Evolutionary conservation across 1,140 invertebrate species (phyloP).

Genomic region (Zaprionus gabonicus): DNA sequence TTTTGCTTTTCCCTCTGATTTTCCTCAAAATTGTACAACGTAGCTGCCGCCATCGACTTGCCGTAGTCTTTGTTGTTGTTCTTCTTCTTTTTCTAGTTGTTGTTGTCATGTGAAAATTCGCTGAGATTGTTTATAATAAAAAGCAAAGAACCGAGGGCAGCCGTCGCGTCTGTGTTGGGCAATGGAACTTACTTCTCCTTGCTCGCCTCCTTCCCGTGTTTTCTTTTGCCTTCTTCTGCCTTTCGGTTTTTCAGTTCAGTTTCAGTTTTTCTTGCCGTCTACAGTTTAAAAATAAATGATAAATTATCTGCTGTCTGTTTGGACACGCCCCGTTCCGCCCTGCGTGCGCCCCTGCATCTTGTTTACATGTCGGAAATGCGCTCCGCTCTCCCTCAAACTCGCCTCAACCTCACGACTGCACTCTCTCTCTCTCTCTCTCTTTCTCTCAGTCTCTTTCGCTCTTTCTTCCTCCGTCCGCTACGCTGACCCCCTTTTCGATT

Average conservation of each 20-base stretch:
- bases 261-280: slow-evolving; percentile 16
- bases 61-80: slow-evolving; percentile 1
- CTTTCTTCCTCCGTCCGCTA: neutral
- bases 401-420: too few relatives aligned
- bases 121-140: slow-evolving; percentile 72
- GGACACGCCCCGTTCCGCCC: slow-evolving; percentile 24
- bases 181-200: slow-evolving; percentile 64
- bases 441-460: neutral
- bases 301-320: slow-evolving; percentile 65
- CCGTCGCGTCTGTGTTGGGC: slow-evolving; percentile 56
- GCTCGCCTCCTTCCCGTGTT: slow-evolving; percentile 2
- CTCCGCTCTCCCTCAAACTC: neutral
- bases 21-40: slow-evolving; percentile 53
- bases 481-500: slow-evolving; percentile 43
- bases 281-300: slow-evolving; percentile 77
- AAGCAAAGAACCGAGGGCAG: slow-evolving; percentile 58
- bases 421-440: neutral
- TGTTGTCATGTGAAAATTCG: slow-evolving; percentile 53
- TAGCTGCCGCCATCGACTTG: slow-evolving; percentile 14
- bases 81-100: slow-evolving; percentile 33
- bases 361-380: slow-evolving; percentile 55
- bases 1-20: slow-evolving; percentile 40
- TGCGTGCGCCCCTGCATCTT: slow-evolving; percentile 19
- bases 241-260: neutral
- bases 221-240: slow-evolving; percentile 16